Percentiles rank a stretch among this genome's conserved stretches.
phyloP scores from a whole-genome alignment of 2,113 vertebrate genomes.

The Gallinago undulata region DNA sequence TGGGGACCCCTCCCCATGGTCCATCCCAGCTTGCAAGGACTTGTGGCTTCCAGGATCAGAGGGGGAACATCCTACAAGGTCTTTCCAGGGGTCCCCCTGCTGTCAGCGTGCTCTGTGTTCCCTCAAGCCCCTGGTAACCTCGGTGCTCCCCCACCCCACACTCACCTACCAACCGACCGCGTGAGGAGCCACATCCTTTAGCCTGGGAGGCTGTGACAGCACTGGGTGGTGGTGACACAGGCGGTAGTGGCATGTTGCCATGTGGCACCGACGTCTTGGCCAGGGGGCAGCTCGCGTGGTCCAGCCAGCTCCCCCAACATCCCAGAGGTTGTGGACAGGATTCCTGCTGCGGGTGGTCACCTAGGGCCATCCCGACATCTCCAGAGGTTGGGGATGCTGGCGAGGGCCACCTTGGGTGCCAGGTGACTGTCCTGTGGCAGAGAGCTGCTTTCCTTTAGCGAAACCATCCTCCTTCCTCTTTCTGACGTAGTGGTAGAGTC shows the following conservation, averaged over 20 bases:
- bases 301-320: not conserved
- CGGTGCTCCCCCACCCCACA: fast-evolving
- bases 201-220: not conserved
- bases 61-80: not conserved
- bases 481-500: not conserved
- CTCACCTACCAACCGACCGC: fast-evolving
- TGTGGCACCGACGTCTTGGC: not conserved
- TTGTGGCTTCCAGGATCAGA: not conserved
- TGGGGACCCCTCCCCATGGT: fast-evolving
- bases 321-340: not conserved
- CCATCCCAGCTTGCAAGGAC: fast-evolving
- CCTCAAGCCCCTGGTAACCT: not conserved
- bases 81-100: not conserved
- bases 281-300: fast-evolving
- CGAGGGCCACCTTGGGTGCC: not conserved
- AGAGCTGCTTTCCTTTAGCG: not conserved
- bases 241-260: not conserved
- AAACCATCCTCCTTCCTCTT: not conserved
- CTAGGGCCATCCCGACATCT: not conserved
- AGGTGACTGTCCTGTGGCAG: not conserved
- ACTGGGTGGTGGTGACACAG: not conserved
- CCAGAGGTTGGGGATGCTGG: not conserved
- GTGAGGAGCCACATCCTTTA: not conserved
- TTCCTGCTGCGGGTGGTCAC: not conserved
- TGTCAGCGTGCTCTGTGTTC: fast-evolving